Base-by-base conservation (phyloP, 2,797 vertebrate genomes). In the Poeciliopsis infans region DNA sequence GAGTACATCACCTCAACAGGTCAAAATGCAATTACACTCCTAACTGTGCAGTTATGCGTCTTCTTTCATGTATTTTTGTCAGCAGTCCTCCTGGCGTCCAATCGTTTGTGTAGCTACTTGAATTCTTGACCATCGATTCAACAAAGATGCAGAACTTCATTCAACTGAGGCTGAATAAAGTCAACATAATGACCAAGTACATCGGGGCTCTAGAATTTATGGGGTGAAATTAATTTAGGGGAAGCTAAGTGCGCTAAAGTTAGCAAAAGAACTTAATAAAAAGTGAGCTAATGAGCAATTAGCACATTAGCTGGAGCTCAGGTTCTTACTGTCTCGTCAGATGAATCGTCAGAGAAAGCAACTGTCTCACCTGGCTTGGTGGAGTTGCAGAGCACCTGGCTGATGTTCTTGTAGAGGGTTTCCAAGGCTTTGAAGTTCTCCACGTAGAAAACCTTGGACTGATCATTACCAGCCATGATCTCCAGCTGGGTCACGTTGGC, bases 301-400 rank as follows among this genome's bases (percentile, higher is more conserved):
- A 55, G 51, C 23, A 4, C 51, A n/a, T 55, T 55, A 55, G 51
- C 25, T 20, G 33, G 7, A 39, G 61, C n/a, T 16, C 31, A 28
- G 53, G 53, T 57, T n/a, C 10, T 57, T 12, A 4, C 53, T 28
- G 53, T 28, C 12, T 2, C 25, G 23, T 57, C 1, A 11, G 53
- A 11, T 11, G 25, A 55, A 25, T 53, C 23, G 1, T 53, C 8
- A 55, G 51, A n/a, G 20, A 55, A 59, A 59, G 25, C 11, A 13
- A 59, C 55, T 15, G 11, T 79, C 81, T 91, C 92, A 97, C 97
- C 94, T 95, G 94, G 94, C 79, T 95, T 96, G 74, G 96, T 93
- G 49, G 68, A 33, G 3, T 83, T 83, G 85, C 96, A 97, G 77
- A 97, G 86, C 23, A 86, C 84, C 1, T 76, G 0, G 6, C 93